phyloP scores from a whole-genome alignment of 2,888 invertebrate species.

The Cataglyphis albicans region DNA sequence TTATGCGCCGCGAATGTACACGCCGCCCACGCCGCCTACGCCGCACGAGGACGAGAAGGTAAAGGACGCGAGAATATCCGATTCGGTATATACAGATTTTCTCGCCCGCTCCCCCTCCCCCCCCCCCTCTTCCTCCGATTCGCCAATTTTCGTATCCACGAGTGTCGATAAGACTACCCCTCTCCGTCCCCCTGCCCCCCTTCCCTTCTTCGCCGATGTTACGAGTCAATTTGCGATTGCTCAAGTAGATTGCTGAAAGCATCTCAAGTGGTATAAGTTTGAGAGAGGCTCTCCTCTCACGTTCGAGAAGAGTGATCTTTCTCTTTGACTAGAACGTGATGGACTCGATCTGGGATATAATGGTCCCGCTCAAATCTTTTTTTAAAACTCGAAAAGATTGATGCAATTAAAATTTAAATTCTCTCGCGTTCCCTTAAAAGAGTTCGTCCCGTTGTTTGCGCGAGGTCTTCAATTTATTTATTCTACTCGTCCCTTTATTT shows the following conservation, averaged over 20 bases:
- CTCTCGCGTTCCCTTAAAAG: constrained; percentile 24
- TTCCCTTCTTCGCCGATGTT: background rate
- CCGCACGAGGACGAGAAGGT: constrained; percentile 85
- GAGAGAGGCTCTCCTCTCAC: background rate
- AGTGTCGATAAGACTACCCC: background rate
- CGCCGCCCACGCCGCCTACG: constrained; percentile 85
- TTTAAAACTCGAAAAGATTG: background rate
- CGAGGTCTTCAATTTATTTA: background rate
- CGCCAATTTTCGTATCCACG: background rate
- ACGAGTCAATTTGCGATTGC: background rate
- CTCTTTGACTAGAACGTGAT: no score
- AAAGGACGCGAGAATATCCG: constrained; percentile 60
- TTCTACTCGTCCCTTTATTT: constrained; percentile 22
- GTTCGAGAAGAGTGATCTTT: background rate
- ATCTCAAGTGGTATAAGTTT: background rate
- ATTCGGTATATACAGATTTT: no score
- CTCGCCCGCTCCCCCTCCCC: no score
- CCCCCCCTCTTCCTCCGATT: no score
- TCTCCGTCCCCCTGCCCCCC: background rate
- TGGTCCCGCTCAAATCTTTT: background rate
- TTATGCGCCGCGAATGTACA: constrained; percentile 85
- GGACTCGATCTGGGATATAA: background rate
- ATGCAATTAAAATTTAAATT: constrained; percentile 19
- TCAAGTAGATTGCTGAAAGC: background rate
- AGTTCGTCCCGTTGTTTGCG: background rate